Percentiles rank a stretch among this genome's conserved stretches.
phyloP scores from a whole-genome alignment of 2,797 vertebrate genomes.

The Scomberomorus guttatus region DNA sequence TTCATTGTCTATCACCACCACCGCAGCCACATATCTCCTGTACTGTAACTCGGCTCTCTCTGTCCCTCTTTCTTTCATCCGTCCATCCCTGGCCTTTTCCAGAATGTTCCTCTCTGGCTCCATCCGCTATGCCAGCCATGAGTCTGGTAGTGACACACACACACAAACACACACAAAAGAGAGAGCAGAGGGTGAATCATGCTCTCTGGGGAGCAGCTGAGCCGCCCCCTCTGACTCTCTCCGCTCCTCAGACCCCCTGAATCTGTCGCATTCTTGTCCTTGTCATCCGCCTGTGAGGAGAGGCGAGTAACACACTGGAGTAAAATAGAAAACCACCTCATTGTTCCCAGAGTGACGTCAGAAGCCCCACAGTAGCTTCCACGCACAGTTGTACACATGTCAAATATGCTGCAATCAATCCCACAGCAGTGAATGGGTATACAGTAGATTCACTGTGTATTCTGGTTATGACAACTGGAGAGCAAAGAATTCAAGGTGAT shows the following conservation, averaged over 20 bases:
- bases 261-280: slow-evolving; percentile 68
- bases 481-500: neutral
- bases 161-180: slow-evolving; percentile 32
- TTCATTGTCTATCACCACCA: slow-evolving; percentile 6
- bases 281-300: slow-evolving; percentile 43
- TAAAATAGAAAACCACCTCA: slow-evolving; percentile 75
- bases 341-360: slow-evolving; percentile 65
- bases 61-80: slow-evolving; percentile 31
- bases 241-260: slow-evolving; percentile 37
- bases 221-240: slow-evolving; percentile 11
- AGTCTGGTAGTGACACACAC: slow-evolving; percentile 32
- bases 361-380: slow-evolving; percentile 44
- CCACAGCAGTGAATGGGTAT: slow-evolving; percentile 18
- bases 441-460: neutral
- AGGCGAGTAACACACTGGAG: slow-evolving; percentile 23
- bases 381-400: slow-evolving; percentile 32
- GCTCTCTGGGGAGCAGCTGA: slow-evolving; percentile 36
- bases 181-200: slow-evolving; percentile 58
- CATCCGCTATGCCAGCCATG: slow-evolving; percentile 38
- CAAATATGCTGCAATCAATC: slow-evolving; percentile 12
- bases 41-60: slow-evolving; percentile 4
- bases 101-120: slow-evolving; percentile 52
- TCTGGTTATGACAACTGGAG: neutral
- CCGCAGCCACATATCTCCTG: neutral
- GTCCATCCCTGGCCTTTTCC: slow-evolving; percentile 46